phyloP scores from a whole-genome alignment of 2,888 invertebrate genomes.

The Cerastis rubricosa region DNA sequence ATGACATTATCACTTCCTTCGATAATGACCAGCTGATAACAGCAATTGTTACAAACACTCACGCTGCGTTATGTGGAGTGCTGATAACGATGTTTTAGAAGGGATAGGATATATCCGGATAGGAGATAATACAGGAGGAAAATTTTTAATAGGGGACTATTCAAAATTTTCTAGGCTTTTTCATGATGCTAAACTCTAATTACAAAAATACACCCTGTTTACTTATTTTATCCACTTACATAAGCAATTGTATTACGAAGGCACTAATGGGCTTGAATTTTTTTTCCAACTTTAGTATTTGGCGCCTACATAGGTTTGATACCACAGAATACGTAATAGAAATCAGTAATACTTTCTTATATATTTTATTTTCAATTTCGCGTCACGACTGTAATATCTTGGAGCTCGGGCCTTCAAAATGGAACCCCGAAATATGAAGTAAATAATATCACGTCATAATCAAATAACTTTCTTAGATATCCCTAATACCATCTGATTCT shows the following conservation, averaged over 20 bases:
- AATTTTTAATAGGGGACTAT: not conserved
- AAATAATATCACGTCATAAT: constrained; percentile 21
- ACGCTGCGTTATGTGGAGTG: constrained; percentile 36
- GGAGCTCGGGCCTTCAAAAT: not conserved
- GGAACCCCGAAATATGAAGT: constrained; percentile 2
- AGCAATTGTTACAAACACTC: constrained; percentile 53
- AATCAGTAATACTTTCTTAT: not conserved
- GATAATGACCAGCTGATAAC: constrained; percentile 64
- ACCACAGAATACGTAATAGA: no score
- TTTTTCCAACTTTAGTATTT: not conserved
- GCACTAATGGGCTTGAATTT: not conserved
- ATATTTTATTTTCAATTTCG: not conserved
- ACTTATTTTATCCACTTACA: not conserved
- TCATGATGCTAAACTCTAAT: not conserved
- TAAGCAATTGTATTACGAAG: not conserved
- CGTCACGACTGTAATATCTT: not conserved
- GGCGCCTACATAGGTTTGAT: not conserved
- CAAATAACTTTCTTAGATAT: constrained; percentile 23
- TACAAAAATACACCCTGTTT: not conserved
- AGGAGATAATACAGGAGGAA: not conserved
- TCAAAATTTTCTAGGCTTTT: not conserved
- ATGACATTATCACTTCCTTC: constrained; percentile 60
- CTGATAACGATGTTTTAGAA: constrained; percentile 50
- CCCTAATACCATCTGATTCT: constrained; percentile 19
- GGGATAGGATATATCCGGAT: constrained; percentile 16